These are phyloP conservation scores for Epirrita christyi DNA, from an alignment of 2,888 invertebrate genomes.

Conservation along the genomic window DNA sequence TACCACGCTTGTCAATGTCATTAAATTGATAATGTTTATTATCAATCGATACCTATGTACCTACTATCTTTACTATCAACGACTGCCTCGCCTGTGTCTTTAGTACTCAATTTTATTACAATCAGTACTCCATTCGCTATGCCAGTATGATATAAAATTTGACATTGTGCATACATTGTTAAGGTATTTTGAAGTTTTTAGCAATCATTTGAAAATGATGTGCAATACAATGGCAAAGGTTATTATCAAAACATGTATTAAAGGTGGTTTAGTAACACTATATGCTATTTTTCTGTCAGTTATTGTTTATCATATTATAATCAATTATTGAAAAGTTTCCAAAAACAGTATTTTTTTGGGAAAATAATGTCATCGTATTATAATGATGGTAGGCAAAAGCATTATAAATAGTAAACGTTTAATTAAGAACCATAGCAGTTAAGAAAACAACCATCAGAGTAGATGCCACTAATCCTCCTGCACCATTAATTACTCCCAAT, in stretches of 20 bases:
- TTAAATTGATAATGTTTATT: background rate
- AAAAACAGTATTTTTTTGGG: no score
- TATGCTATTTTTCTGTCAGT: no score
- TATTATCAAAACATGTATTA: no score
- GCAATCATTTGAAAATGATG: no score
- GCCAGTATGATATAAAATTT: background rate
- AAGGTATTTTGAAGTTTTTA: no score
- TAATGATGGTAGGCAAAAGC: no score
- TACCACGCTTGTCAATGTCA: background rate
- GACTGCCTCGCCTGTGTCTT: background rate
- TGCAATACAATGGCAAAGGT: no score
- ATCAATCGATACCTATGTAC: background rate
- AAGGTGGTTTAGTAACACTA: no score
- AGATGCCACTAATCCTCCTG: constrained; percentile 2
- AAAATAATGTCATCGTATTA: no score
- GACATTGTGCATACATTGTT: background rate
- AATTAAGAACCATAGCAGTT: background rate
- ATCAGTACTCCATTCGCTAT: no score
- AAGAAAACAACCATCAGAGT: constrained; percentile 2
- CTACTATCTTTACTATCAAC: background rate
- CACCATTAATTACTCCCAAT: constrained; percentile 47
- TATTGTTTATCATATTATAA: no score
- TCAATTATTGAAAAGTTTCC: no score
- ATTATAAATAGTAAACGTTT: background rate
- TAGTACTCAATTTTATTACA: background rate